Base-by-base conservation (phyloP, 2,888 invertebrate genomes). In the Drosophila subquinaria region DNA sequence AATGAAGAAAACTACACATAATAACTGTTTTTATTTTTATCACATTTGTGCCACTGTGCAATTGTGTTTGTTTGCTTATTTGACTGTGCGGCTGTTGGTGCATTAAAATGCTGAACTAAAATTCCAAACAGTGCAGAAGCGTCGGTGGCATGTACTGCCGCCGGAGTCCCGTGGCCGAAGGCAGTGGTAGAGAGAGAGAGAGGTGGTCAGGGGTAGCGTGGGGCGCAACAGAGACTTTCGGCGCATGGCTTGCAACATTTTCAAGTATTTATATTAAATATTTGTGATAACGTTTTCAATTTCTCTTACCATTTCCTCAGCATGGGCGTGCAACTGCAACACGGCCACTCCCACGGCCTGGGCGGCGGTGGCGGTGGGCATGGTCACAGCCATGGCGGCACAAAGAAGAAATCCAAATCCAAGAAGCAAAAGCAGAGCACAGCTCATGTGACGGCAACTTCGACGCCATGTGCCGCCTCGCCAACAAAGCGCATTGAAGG, bases 241-340 rank as follows among this genome's bases (percentile, higher is more conserved):
- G 52, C 55, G 66, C 51, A 60, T 61, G 72, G 82, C 59, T 52
- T 51, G 80, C 70, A 81, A 87, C 87, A 87, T 83, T 83, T 82
- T 89, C 73, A 75, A 90, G 69, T n/a, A n/a, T n/a, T n/a, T 69
- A 69, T 75, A 79, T 79, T 76, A 75, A 74, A 79, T 74, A 79
- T 69, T 56, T 76, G 70, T 73, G 66, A 69, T 71, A 76, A 66
- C 64, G 61, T 73, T 73, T 82, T 79, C 85, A 81, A 88, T 89
- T 89, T 84, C 76, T 73, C 68, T 68, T 76, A 42, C 81, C 83
- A 64, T 69, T 69, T 73, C 40, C 51, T 3, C 66, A 99, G 98
- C 73, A 99, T 99, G 98, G 98, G 98, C 0, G 93, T 97, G 23
- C 96, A 98, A 15, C 94, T 99, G 60, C 98, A 76, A 20, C 84